Conservation (phyloP, 2,113 vertebrate genomes). For the Columba janthina region DNA sequence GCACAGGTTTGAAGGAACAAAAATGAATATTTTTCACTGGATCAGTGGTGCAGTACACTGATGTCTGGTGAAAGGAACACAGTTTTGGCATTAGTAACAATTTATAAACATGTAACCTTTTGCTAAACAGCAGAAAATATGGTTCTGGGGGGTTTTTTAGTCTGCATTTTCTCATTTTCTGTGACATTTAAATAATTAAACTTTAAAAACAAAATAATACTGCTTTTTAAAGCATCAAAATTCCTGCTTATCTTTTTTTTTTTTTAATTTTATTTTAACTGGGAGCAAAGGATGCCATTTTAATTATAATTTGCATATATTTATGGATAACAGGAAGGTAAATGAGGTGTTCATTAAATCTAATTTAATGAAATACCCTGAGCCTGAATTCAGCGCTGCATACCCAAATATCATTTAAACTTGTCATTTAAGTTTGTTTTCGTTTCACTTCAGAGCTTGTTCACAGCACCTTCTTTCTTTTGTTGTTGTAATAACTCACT, state of each 20-base stretch:
- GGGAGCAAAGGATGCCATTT: neutral
- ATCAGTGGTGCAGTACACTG: neutral
- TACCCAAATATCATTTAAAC: neutral
- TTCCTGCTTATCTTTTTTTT: neutral
- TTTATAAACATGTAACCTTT: neutral
- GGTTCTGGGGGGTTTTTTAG: neutral
- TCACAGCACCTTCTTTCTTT: neutral
- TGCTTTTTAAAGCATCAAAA: neutral
- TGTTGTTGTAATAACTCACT: neutral
- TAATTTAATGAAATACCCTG: neutral
- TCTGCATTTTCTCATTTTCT: neutral
- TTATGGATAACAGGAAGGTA: neutral
- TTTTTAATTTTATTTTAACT: neutral
- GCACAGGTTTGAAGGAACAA: neutral
- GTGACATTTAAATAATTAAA: constrained; percentile 6
- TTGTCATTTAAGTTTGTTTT: neutral
- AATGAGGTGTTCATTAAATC: neutral
- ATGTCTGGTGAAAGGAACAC: neutral
- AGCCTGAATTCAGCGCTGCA: neutral
- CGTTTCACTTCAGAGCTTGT: neutral
- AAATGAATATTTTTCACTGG: neutral
- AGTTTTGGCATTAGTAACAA: neutral
- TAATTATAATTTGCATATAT: constrained; percentile 14
- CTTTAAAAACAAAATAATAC: neutral
- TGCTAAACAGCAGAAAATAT: neutral